Evolutionary conservation across 2,797 vertebrate genomes (phyloP).

Genomic region (Poeciliopsis turneri): DNA sequence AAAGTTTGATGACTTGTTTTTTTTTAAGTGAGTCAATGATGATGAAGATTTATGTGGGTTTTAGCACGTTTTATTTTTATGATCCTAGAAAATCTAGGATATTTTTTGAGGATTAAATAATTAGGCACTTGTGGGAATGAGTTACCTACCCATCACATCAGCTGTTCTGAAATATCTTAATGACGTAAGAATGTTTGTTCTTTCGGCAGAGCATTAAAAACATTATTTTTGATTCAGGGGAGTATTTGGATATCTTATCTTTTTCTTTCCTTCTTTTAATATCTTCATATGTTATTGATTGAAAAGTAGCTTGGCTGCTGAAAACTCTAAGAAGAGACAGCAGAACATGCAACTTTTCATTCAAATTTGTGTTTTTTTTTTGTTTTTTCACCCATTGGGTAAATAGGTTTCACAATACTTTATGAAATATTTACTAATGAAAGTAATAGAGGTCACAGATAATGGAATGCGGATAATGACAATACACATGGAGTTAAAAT

Average conservation of each 20-base stretch:
- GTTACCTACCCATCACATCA: background rate
- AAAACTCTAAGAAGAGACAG: background rate
- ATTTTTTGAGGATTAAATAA: background rate
- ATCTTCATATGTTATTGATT: background rate
- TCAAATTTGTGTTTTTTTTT: background rate
- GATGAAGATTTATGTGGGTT: slow-evolving; percentile 25
- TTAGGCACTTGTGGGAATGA: background rate
- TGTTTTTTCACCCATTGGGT: background rate
- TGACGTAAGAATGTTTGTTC: background rate
- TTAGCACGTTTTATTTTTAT: background rate
- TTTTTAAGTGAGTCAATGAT: slow-evolving; percentile 79
- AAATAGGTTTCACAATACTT: background rate
- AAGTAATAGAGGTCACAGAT: background rate
- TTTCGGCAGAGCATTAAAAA: too few species aligned
- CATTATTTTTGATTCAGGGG: too few species aligned
- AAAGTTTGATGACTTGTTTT: slow-evolving; percentile 50
- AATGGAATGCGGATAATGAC: background rate
- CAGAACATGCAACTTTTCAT: background rate
- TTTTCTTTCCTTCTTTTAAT: background rate
- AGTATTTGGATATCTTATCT: background rate
- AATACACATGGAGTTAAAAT: background rate
- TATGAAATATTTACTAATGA: background rate
- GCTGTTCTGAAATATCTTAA: background rate
- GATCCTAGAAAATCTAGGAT: background rate
- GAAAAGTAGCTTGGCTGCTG: background rate